Conservation (phyloP, 2,113 vertebrate species). For the Sclerurus mexicanus region DNA sequence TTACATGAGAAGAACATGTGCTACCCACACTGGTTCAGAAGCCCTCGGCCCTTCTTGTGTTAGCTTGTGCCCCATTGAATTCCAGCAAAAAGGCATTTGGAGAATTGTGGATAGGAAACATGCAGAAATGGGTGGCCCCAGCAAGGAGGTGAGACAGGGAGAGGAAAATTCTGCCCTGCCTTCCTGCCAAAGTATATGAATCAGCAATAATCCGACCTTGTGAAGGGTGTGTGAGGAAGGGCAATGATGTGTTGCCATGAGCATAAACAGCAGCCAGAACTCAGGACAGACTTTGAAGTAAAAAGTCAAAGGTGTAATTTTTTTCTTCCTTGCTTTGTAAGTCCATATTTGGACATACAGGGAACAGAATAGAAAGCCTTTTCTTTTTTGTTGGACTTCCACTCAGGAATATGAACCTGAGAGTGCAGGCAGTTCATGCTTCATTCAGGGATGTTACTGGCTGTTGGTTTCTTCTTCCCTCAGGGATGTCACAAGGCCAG, state of each 20-base stretch:
- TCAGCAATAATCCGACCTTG: not conserved
- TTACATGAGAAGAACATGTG: not conserved
- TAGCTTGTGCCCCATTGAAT: not conserved
- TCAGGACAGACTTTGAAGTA: not conserved
- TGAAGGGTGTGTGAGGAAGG: not conserved
- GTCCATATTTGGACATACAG: not conserved
- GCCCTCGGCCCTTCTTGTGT: not conserved
- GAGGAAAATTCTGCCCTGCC: not conserved
- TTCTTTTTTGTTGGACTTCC: not conserved
- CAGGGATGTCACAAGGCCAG: not conserved
- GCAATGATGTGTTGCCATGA: not conserved
- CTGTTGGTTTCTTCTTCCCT: not conserved
- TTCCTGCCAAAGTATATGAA: not conserved
- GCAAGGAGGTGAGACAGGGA: not conserved
- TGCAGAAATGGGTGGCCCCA: not conserved
- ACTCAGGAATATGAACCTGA: not conserved
- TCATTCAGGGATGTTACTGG: not conserved
- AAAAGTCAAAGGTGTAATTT: not conserved
- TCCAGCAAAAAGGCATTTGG: not conserved
- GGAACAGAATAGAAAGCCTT: not conserved
- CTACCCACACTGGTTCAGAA: not conserved
- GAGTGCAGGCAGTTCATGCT: not conserved
- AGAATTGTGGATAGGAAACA: rapidly evolving
- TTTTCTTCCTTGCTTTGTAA: not conserved
- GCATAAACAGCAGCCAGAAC: not conserved